Conservation (phyloP, 1,140 invertebrate genomes). For the Ceratina japonica region DNA sequence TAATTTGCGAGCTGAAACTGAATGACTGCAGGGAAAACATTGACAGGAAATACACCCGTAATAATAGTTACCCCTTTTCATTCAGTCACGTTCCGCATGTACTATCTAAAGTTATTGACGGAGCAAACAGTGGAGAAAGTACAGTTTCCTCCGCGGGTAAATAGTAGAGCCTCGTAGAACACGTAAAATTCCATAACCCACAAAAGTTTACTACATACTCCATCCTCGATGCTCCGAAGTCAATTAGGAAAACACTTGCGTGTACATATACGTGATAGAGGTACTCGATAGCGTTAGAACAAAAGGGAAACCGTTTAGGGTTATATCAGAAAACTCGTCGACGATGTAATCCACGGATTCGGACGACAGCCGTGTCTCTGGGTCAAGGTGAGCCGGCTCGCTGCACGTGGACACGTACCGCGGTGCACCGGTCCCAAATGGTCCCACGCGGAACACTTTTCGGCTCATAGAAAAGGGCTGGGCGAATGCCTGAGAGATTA, state of each 20-base stretch:
- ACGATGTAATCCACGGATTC: conserved; percentile 61
- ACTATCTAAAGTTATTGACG: not conserved
- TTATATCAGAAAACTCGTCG: conserved; percentile 66
- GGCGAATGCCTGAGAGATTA: not conserved
- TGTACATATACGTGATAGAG: no score
- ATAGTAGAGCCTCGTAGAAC: not conserved
- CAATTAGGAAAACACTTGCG: not conserved
- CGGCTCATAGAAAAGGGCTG: not conserved
- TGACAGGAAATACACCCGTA: no score
- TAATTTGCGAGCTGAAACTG: no score
- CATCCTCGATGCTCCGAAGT: no score
- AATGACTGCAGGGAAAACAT: no score
- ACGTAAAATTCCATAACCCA: not conserved
- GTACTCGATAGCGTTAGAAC: no score
- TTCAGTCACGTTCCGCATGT: not conserved
- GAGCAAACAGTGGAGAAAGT: conserved; percentile 18
- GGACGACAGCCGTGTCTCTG: conserved; percentile 58
- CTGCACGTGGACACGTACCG: conserved; percentile 51
- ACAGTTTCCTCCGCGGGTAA: not conserved
- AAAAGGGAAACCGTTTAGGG: conserved; percentile 23
- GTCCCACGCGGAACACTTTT: not conserved
- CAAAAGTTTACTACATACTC: no score
- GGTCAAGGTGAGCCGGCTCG: conserved; percentile 71
- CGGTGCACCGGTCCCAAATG: conserved; percentile 53
- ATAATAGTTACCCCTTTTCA: not conserved